These are phyloP conservation scores for Patella depressa DNA, from an alignment of 2,888 invertebrate genomes.

Conservation along the genomic window DNA sequence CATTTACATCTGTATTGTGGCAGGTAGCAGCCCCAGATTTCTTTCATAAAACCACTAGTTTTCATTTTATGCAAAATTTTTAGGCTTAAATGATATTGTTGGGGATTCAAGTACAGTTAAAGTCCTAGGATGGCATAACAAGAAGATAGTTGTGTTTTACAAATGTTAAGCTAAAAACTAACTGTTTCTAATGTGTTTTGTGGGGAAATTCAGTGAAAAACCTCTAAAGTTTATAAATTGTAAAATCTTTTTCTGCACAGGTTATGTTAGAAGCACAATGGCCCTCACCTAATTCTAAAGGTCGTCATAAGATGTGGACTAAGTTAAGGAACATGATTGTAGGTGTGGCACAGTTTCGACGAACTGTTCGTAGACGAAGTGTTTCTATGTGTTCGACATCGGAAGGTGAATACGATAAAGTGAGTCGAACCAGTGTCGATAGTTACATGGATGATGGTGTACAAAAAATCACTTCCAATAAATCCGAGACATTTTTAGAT, in stretches of 20 bases:
- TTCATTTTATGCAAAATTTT: too few species aligned
- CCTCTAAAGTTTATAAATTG: not conserved
- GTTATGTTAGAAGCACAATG: constrained; percentile 90
- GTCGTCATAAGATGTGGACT: constrained; percentile 88
- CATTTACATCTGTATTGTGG: too few species aligned
- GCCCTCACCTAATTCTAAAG: constrained; percentile 85
- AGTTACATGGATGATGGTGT: constrained; percentile 61
- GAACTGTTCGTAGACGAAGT: constrained; percentile 75
- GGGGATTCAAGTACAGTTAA: too few species aligned
- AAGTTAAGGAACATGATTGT: constrained; percentile 92
- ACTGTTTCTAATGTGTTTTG: too few species aligned
- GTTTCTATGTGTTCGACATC: constrained; percentile 67
- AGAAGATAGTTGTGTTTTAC: too few species aligned
- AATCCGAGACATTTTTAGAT: constrained; percentile 16
- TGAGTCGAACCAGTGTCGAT: constrained; percentile 67
- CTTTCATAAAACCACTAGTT: too few species aligned
- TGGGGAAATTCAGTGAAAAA: too few species aligned
- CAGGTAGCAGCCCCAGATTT: too few species aligned
- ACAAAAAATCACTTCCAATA: not conserved
- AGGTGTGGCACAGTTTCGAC: constrained; percentile 89
- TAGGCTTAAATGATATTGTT: too few species aligned
- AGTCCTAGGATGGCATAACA: too few species aligned
- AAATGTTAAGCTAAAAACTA: too few species aligned
- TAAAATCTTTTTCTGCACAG: constrained; percentile 42
- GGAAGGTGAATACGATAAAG: constrained; percentile 67